A percentile compares a stretch with the other conserved stretches of the same genome.
Conservation (phyloP, 2,797 vertebrate species). For the Gallinago nigripennis region DNA sequence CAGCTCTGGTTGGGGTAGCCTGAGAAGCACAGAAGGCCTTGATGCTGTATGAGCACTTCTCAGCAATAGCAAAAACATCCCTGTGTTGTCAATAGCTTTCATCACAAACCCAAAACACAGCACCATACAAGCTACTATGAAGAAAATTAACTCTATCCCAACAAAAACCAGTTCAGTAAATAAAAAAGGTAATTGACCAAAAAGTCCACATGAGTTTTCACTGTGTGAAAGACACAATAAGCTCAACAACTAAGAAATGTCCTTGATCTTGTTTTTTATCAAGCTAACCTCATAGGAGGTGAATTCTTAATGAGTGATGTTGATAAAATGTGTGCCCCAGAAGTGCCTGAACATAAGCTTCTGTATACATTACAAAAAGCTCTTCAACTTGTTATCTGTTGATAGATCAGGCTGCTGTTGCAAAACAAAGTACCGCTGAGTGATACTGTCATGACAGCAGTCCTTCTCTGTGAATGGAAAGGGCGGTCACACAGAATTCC, state of each 20-base stretch:
- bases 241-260: background rate
- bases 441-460: background rate
- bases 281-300: slow-evolving; percentile 7
- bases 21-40: background rate
- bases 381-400: background rate
- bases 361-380: background rate
- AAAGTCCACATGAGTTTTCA: background rate
- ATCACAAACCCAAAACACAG: background rate
- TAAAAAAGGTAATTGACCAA: background rate
- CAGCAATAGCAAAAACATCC: background rate
- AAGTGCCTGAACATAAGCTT: background rate
- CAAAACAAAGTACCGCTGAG: background rate
- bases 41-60: background rate
- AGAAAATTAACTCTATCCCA: background rate
- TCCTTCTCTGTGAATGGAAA: background rate
- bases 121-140: background rate
- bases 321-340: slow-evolving; percentile 19
- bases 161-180: background rate
- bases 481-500: fast-evolving
- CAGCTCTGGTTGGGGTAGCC: background rate
- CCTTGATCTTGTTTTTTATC: slow-evolving; percentile 22
- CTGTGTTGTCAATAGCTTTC: background rate
- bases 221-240: background rate
- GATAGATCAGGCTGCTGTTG: background rate
- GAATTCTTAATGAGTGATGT: background rate